phyloP scores from a whole-genome alignment of 1,140 invertebrate genomes.

The Drosophila jambulina region DNA sequence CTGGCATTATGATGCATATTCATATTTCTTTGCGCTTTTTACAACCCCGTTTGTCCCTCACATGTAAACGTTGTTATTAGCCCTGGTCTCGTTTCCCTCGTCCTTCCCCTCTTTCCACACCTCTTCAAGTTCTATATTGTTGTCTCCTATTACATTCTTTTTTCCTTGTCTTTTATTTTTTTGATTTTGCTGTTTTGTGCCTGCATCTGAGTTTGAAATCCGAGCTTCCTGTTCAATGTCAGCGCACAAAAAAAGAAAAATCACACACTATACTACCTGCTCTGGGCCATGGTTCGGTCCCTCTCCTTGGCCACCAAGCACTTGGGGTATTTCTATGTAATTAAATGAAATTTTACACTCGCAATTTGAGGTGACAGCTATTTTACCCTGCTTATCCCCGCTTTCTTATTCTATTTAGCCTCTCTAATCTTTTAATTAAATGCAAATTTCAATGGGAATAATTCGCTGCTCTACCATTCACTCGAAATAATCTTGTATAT shows the following conservation, averaged over 20 bases:
- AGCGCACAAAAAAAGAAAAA: slow-evolving; percentile 30
- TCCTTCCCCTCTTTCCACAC: not conserved
- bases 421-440: slow-evolving; percentile 74
- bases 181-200: slow-evolving; percentile 11
- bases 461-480: not conserved
- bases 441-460: slow-evolving; percentile 47
- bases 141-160: slow-evolving; percentile 42
- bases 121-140: slow-evolving; percentile 34
- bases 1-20: slow-evolving; percentile 39
- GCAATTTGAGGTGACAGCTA: slow-evolving; percentile 32
- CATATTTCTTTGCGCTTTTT: slow-evolving; percentile 28
- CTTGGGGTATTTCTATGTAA: slow-evolving; percentile 68
- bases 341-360: slow-evolving; percentile 79
- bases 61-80: slow-evolving; percentile 51
- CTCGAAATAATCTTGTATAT: slow-evolving; percentile 18
- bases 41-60: slow-evolving; percentile 22
- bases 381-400: slow-evolving; percentile 10
- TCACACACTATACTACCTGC: slow-evolving; percentile 20
- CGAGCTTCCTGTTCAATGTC: slow-evolving; percentile 81
- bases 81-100: slow-evolving; percentile 36
- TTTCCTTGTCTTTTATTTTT: slow-evolving; percentile 14
- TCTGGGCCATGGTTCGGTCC: not conserved
- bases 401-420: slow-evolving; percentile 15
- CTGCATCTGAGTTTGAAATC: slow-evolving; percentile 71
- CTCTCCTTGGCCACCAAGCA: slow-evolving; percentile 53